Evolutionary conservation across 2,888 invertebrate genomes (phyloP).

Genomic region (Pandemis corylana): DNA sequence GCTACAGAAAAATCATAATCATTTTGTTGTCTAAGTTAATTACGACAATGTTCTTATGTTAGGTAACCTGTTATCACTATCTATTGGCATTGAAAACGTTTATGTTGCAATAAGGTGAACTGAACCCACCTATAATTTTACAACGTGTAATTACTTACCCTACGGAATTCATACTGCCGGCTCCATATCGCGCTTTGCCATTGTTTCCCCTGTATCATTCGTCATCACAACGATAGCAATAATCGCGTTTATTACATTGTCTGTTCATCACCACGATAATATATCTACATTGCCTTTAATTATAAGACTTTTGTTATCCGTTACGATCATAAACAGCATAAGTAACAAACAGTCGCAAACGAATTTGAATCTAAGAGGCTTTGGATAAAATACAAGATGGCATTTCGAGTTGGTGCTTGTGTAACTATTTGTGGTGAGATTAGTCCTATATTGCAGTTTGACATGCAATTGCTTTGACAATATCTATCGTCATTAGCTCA

Average conservation of each 20-base stretch:
- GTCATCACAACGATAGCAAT: conserved; percentile 54
- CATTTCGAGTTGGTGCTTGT: conserved; percentile 15
- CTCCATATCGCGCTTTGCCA: conserved; percentile 41
- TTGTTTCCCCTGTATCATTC: conserved; percentile 56
- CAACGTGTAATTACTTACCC: too few species aligned
- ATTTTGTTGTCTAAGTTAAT: too few species aligned
- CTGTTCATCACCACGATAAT: conserved; percentile 60
- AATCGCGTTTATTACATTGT: conserved; percentile 59
- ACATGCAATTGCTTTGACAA: conserved; percentile 64
- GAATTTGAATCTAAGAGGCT: conserved; percentile 17
- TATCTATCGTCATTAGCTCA: conserved; percentile 57
- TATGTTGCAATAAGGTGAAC: too few species aligned
- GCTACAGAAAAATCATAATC: too few species aligned
- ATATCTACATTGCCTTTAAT: conserved; percentile 68
- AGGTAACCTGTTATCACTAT: too few species aligned
- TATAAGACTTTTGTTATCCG: conserved; percentile 60
- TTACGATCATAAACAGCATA: conserved; percentile 39
- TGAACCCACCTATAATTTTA: too few species aligned
- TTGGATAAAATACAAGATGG: conserved; percentile 10
- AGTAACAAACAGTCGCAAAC: conserved; percentile 28
- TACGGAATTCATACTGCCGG: conserved; percentile 11
- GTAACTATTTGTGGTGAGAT: conserved; percentile 26
- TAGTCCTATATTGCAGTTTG: conserved; percentile 59
- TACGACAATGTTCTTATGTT: too few species aligned
- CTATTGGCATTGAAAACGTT: too few species aligned